Evolutionary conservation across 2,113 vertebrate genomes (phyloP), one percentile per base, ranked within the genome.

Genomic region (Notarius quadriscutis): DNA sequence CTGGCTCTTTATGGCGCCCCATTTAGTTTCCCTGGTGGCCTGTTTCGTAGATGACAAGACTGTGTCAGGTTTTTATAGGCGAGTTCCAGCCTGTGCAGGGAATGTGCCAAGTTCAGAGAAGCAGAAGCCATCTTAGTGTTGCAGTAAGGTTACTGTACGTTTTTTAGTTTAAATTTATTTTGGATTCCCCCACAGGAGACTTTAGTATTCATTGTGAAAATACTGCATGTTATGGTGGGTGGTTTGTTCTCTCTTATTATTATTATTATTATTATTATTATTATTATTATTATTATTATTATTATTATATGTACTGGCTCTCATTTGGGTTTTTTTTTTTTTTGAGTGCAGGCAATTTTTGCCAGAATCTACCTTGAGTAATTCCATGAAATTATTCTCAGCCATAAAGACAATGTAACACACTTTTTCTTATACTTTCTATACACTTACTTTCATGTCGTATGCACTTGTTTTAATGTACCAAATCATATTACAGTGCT

Each of bases 111-210:
- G 84, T 86, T 84, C n/a, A 50, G 57, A 84, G 11, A 84, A 84
- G 41, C 67, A 58, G 62, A 86, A 81, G 86, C 87, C 89, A 87
- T 87, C 88, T 84, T 86, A 81, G 90, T 84, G 91, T 91, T 84
- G 79, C 27, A 17, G 87, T 88, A 87, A 51, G n/a, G 72, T 69
- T 62, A 83, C 12, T 58, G 53, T n/a, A 41, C 27, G 85, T 85
- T 25, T 86, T 25, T 75, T 65, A 51, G 41, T 14, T 72, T 79
- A 53, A 65, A 53, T 72, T 58, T 88, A 69, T 63, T 51, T 75
- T 1, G 11, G 4, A 1, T 93, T 89, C 90, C 10, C 89, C 88
- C 84, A 91, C 88, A 90, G 89, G 89, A 90, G 18, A 74, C 77
- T 87, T 90, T 90, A 84, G 80, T 84, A 75, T 80, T 71, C 12